Evolutionary conservation across 2,797 vertebrate genomes (phyloP), one percentile per base, ranked within the genome.

Genomic region (Selene dorsalis): DNA sequence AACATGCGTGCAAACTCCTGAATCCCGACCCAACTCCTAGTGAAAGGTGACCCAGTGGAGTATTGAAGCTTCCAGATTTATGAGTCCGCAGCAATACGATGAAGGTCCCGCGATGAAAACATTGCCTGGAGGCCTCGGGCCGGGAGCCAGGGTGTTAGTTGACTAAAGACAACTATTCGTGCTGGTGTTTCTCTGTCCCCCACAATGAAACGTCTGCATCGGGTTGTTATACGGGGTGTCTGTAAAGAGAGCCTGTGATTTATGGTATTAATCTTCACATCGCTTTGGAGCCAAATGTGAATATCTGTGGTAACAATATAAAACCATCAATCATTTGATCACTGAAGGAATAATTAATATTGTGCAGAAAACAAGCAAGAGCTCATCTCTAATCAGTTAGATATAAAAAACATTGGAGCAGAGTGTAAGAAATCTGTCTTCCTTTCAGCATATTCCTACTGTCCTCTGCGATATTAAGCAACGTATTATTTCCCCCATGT

Each of bases 31-130:
- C 77, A 73, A 80, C 83, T 86, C 77, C 55, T 48, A 81, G 56
- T 82, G 80, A 85, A 88, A 87, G 82, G 84, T 69, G 77, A 88
- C 87, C 84, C 84, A 73, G 74, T 1, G 22, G 77, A 87, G 60
- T 67, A 82, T 82, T 59, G 73, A 86, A 77, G 81, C 82, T 45
- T 83, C 79, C 66, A 92, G 89, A 93, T 93, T 92, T 90, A 92
- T 83, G 86, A 84, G 65, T 55, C 75, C 45, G 3, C 11, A 48
- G 83, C 14, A 53, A 75, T 47, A 58, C 13, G 63, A 83, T 73
- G 84, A 88, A 73, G 75, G 81, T 85, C 69, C 69, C 52, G 57
- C 20, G 77, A 76, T 87, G 82, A 88, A 88, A 92, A 88, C 81
- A 71, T 73, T 67, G 88, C 80, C 80, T 84, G 79, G 75, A 84